Percentiles rank a stretch among this genome's conserved stretches.
These are phyloP conservation scores for Spinus pinus DNA, from an alignment of 2,797 vertebrate genomes.

Conservation along the genomic window DNA sequence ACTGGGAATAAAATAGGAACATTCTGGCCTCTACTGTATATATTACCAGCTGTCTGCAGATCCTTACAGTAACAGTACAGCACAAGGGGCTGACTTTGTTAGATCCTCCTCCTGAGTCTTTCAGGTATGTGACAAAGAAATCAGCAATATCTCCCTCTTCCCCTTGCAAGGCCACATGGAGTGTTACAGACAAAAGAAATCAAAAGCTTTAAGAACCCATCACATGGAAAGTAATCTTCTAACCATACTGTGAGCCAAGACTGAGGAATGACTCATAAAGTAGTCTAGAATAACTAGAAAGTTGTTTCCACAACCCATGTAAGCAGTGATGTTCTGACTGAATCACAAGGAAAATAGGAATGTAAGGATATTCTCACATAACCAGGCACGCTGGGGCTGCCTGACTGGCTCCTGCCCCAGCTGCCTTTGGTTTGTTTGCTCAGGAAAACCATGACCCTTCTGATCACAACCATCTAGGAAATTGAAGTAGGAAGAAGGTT, in stretches of 20 bases:
- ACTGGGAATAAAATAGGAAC: neutral
- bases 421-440: neutral
- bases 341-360: neutral
- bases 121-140: neutral
- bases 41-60: neutral
- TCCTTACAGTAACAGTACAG: neutral
- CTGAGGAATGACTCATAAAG: neutral
- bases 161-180: neutral
- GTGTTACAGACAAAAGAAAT: neutral
- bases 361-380: neutral
- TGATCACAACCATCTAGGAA: rapidly evolving
- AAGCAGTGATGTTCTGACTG: neutral
- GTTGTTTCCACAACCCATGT: neutral
- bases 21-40: neutral
- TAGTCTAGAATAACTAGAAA: neutral
- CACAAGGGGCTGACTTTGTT: neutral
- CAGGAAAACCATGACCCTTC: neutral
- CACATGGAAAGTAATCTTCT: neutral
- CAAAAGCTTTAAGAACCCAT: neutral
- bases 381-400: neutral
- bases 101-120: neutral
- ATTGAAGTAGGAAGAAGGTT: neutral
- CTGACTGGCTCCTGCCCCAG: neutral
- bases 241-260: neutral
- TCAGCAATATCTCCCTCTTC: neutral